Conservation (phyloP, 2,113 vertebrate genomes). For the Megaleporinus macrocephalus region DNA sequence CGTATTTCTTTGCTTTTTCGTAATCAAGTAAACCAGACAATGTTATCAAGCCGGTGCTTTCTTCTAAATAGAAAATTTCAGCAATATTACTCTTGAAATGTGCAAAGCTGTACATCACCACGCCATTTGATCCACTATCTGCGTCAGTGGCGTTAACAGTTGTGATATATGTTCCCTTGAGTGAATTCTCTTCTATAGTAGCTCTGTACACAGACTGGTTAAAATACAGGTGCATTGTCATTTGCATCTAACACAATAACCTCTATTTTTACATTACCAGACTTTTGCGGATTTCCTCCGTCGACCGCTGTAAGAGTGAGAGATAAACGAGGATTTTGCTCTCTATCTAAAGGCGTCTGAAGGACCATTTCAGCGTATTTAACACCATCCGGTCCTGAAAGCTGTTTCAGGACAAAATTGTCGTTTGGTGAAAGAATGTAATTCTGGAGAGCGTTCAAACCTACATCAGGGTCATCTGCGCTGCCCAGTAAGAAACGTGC, state of each 20-base stretch:
- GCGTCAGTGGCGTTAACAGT: slow-evolving; percentile 67
- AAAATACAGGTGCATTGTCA: slow-evolving; percentile 73
- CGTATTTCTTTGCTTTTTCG: slow-evolving; percentile 67
- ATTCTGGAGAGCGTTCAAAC: slow-evolving; percentile 69
- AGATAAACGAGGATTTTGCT: slow-evolving; percentile 62
- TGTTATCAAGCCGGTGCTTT: slow-evolving; percentile 67
- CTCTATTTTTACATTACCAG: slow-evolving; percentile 63
- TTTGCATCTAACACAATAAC: slow-evolving; percentile 70
- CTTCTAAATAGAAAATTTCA: slow-evolving; percentile 66
- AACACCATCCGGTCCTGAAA: slow-evolving; percentile 56
- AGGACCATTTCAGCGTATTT: slow-evolving; percentile 72
- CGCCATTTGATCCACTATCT: slow-evolving; percentile 70
- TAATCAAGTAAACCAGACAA: slow-evolving; percentile 67
- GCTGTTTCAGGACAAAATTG: slow-evolving; percentile 65
- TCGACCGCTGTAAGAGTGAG: slow-evolving; percentile 72
- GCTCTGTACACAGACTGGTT: slow-evolving; percentile 63
- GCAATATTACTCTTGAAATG: slow-evolving; percentile 64
- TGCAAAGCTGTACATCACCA: slow-evolving; percentile 70
- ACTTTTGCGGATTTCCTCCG: slow-evolving; percentile 66
- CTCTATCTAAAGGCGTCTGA: slow-evolving; percentile 67
- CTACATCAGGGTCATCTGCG: slow-evolving; percentile 73
- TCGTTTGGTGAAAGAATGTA: slow-evolving; percentile 69
- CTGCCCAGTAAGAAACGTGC: slow-evolving; percentile 67
- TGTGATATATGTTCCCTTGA: slow-evolving; percentile 61
- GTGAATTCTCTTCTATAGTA: slow-evolving; percentile 63